phyloP scores from a whole-genome alignment of 1,140 invertebrate species.

The Telenomus remus region DNA sequence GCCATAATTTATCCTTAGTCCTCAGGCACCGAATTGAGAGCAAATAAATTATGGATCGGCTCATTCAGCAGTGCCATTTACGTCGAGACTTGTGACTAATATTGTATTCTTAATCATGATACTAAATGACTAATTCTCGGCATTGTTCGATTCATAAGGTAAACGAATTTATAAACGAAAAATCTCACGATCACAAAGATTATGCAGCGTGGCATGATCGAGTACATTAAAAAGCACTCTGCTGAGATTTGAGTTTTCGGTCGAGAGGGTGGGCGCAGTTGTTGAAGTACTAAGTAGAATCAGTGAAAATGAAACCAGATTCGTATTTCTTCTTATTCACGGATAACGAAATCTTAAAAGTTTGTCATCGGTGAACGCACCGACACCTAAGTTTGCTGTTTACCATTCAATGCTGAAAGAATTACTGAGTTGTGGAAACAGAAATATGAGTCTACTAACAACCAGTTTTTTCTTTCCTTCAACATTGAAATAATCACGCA shows the following conservation, averaged over 20 bases:
- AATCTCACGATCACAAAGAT: conserved; percentile 27
- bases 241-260: conserved; percentile 36
- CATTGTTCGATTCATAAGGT: conserved; percentile 21
- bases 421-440: no score
- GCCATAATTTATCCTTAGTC: no score
- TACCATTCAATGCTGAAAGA: no score
- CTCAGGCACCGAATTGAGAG: no score
- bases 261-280: conserved; percentile 47
- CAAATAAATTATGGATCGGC: no score
- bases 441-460: no score
- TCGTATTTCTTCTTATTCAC: conserved; percentile 49
- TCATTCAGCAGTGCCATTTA: no score
- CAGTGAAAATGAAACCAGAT: conserved; percentile 42
- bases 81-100: not conserved
- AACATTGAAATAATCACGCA: no score
- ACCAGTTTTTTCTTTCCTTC: no score
- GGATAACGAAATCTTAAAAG: conserved; percentile 51
- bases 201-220: conserved; percentile 37
- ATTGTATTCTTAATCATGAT: no score
- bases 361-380: conserved; percentile 31
- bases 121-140: no score
- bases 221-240: conserved; percentile 59
- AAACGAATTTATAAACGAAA: conserved; percentile 24
- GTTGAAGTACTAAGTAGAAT: conserved; percentile 56
- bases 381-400: conserved; percentile 11